Conservation (phyloP, 1,140 invertebrate genomes). For the Ips nitidus region DNA sequence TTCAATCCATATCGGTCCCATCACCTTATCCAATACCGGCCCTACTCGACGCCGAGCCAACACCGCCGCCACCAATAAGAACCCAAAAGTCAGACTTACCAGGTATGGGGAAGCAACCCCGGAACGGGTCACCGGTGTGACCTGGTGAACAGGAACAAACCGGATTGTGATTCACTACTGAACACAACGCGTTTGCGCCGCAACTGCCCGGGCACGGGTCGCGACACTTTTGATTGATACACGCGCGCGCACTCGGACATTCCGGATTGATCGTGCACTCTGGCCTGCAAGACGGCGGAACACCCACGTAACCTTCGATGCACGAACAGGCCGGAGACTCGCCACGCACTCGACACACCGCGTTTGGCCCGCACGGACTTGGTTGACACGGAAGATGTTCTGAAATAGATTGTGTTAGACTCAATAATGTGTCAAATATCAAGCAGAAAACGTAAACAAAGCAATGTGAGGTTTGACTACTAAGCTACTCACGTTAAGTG, state of each 20-base stretch:
- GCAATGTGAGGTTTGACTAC: neutral
- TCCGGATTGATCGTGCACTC: slow-evolving; percentile 83
- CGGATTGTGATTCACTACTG: slow-evolving; percentile 78
- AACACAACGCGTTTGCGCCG: slow-evolving; percentile 79
- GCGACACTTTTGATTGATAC: slow-evolving; percentile 77
- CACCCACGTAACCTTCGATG: slow-evolving; percentile 72
- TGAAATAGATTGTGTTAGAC: too few species aligned
- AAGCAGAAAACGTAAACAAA: slow-evolving; percentile 11
- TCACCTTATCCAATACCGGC: neutral
- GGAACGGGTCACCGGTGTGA: slow-evolving; percentile 81
- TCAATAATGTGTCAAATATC: slow-evolving; percentile 47
- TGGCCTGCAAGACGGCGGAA: slow-evolving; percentile 78
- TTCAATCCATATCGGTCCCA: neutral
- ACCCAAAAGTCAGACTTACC: slow-evolving; percentile 55
- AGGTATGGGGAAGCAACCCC: slow-evolving; percentile 65
- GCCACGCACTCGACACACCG: slow-evolving; percentile 71
- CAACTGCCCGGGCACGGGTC: slow-evolving; percentile 86
- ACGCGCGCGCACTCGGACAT: slow-evolving; percentile 75
- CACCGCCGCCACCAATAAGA: slow-evolving; percentile 31
- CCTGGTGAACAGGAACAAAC: slow-evolving; percentile 77
- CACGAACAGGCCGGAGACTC: slow-evolving; percentile 79
- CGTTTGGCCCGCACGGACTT: slow-evolving; percentile 80
- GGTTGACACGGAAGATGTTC: slow-evolving; percentile 65
- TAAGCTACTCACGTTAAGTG: too few species aligned
- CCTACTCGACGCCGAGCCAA: slow-evolving; percentile 2